Evolutionary conservation across 1,140 invertebrate genomes (phyloP).

Genomic region (fruit fly (Drosophila melanogaster)): Release_6_plus_ISO1_MT NT_033779.5:7733501-7734000

Average conservation of each 20-base stretch:
- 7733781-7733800: background rate
- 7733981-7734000: constrained; percentile 43
- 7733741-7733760: constrained; percentile 51
- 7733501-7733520: no score
- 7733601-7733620: background rate
- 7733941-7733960: constrained; percentile 59
- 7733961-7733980: constrained; percentile 68
- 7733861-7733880: background rate
- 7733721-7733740: constrained; percentile 30
- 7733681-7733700: constrained; percentile 52
- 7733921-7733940: constrained; percentile 38
- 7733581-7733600: background rate
- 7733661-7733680: constrained; percentile 16
- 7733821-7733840: constrained; percentile 29
- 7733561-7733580: no score
- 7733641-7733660: constrained; percentile 11
- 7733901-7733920: constrained; percentile 38
- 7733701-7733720: constrained; percentile 56
- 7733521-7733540: no score
- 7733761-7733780: constrained; percentile 26
- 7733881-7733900: constrained; percentile 15
- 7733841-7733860: constrained; percentile 25
- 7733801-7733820: background rate
- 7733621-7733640: background rate
- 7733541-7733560: no score